Evolutionary conservation across 1,140 invertebrate genomes (phyloP), one percentile per base, ranked within the genome.

Genomic region (Sycophila sp.): DNA sequence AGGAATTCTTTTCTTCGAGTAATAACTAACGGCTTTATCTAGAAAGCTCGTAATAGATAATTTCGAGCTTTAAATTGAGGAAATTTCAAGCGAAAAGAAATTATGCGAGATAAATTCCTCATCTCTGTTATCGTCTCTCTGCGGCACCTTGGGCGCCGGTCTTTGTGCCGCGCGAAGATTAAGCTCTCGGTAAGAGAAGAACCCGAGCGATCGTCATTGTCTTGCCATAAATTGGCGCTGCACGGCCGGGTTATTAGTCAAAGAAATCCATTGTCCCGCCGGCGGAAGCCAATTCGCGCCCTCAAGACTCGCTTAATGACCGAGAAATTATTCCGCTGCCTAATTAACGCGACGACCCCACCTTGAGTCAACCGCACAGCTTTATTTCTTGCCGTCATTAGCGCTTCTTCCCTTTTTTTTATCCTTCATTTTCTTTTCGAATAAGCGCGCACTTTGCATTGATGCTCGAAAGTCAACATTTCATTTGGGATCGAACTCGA

Each of bases 281-380:
- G 17, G 2, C 0, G 4, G 24, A 65, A 72, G 70, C 64, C 51
- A 51, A 66, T 71, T 69, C 62, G 56, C 59, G 40, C 30, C 36
- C 49, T 7, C 49, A 34, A 68, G 42, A 13, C 40, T 66, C 62
- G 73, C 60, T 75, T 76, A 78, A 76, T 73, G 75, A 75, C 73
- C 73, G 68, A 75, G 71, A 76, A 77, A 73, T 75, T 59, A 76
- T 77, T 77, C 74, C 73, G 65, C 69, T 45, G 40, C 62, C 40
- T 75, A 74, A 78, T 78, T 78, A 78, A 73, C 59, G 55, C 42
- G 13, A 19, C 38, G 26, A 34, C 32, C 55, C 36, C n/a, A n/a
- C n/a, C n/a, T n/a, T n/a, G n/a, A n/a, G n/a, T 26, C 32, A n/a
- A 4, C 55, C 19, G 1, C 17, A 30, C 15, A 30, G 32, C 53